Percentiles rank a stretch among this genome's conserved stretches.
Evolutionary conservation across 2,113 vertebrate species (phyloP).

Genomic region (Ophthalmolycus amberensis): DNA sequence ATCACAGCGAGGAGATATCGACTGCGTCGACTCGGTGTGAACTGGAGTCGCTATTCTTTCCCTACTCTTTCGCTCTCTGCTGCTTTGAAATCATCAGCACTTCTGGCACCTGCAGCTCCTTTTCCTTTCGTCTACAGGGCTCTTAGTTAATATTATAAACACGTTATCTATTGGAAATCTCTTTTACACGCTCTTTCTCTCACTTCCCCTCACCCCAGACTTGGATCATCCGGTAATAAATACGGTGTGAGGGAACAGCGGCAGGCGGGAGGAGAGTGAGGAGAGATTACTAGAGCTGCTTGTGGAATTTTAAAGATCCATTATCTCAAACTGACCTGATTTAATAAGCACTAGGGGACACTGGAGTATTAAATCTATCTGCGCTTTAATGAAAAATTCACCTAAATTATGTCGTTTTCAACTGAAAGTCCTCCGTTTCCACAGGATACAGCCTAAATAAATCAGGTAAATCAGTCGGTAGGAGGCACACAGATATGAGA

Average conservation of each 20-base stretch:
- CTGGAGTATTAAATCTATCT: conserved; percentile 72
- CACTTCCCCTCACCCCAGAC: conserved; percentile 52
- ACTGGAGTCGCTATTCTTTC: conserved; percentile 56
- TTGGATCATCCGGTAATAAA: conserved; percentile 72
- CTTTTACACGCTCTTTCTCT: conserved; percentile 66
- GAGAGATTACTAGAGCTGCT: conserved; percentile 67
- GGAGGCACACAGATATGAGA: conserved; percentile 25
- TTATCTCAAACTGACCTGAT: conserved; percentile 79
- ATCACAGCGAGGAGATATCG: conserved; percentile 55
- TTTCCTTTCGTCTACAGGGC: conserved; percentile 15
- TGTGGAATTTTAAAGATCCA: conserved; percentile 81
- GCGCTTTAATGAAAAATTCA: conserved; percentile 75
- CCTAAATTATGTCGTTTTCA: conserved; percentile 71
- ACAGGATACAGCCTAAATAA: conserved; percentile 32
- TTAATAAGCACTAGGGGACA: conserved; percentile 76
- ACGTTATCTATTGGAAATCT: conserved; percentile 70
- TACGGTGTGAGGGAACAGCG: conserved; percentile 58
- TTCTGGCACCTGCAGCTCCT: conserved; percentile 44
- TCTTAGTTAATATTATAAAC: conserved; percentile 72
- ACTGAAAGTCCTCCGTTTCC: conserved; percentile 39
- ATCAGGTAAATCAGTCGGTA: conserved; percentile 54
- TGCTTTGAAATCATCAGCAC: conserved; percentile 67
- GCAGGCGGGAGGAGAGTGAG: conserved; percentile 54
- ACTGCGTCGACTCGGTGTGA: conserved; percentile 55
- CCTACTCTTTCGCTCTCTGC: conserved; percentile 50